Evolutionary conservation across 1,140 invertebrate species (phyloP).

Genomic region (Tetragnatha versicolor): DNA sequence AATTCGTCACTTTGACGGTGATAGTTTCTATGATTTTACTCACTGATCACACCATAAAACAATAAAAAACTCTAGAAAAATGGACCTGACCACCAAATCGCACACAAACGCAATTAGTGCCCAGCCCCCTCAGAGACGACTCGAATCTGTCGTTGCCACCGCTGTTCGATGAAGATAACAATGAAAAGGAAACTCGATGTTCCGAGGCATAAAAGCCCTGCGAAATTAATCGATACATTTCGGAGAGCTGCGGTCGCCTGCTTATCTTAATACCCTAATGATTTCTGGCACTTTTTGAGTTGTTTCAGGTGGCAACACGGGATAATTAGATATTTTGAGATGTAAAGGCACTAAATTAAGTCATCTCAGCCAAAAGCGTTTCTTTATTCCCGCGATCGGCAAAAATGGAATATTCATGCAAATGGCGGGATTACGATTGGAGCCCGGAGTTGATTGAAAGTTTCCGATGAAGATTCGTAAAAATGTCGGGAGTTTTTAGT

Average conservation of each 20-base stretch:
- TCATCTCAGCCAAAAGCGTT: neutral
- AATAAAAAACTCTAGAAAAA: neutral
- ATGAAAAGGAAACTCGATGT: slow-evolving; percentile 38
- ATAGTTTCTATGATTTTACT: too few species aligned
- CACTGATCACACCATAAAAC: too few species aligned
- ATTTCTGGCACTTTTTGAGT: slow-evolving; percentile 45
- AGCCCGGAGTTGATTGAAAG: slow-evolving; percentile 7
- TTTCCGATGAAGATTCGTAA: too few species aligned
- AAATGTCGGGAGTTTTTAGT: too few species aligned
- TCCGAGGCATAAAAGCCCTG: slow-evolving; percentile 23
- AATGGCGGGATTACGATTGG: slow-evolving; percentile 19
- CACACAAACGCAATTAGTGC: neutral
- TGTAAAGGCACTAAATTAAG: slow-evolving; percentile 44
- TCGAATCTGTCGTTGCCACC: slow-evolving; percentile 2
- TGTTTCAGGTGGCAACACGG: slow-evolving; percentile 46
- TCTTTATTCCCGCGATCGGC: neutral
- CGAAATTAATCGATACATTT: slow-evolving; percentile 48
- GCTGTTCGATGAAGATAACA: slow-evolving; percentile 41
- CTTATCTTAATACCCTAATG: slow-evolving; percentile 47
- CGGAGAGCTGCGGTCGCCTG: slow-evolving; percentile 31
- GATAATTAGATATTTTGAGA: slow-evolving; percentile 43
- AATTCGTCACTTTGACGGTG: too few species aligned
- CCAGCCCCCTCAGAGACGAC: neutral
- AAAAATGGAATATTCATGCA: slow-evolving; percentile 41
- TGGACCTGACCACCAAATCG: too few species aligned